phyloP scores from a whole-genome alignment of 1,140 invertebrate genomes.

The Lethocerus indicus region DNA sequence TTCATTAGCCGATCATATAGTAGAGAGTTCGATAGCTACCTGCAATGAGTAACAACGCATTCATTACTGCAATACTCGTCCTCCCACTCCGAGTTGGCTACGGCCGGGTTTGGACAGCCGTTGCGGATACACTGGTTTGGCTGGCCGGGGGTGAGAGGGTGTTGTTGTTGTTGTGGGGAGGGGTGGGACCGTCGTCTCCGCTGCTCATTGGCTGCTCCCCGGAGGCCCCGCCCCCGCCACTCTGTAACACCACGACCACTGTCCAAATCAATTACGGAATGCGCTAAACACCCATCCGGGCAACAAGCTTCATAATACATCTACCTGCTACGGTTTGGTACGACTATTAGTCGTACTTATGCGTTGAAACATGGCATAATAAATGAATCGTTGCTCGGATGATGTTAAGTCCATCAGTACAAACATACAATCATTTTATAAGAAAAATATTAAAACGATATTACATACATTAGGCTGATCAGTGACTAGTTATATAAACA shows the following conservation, averaged over 20 bases:
- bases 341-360: too few species aligned
- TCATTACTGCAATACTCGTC: conserved; percentile 96
- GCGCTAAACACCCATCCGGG: too few species aligned
- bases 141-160: conserved; percentile 23
- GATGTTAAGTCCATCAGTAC: too few species aligned
- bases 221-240: conserved; percentile 14
- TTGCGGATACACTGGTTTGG: conserved; percentile 56
- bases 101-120: conserved; percentile 78
- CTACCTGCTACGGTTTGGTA: too few species aligned
- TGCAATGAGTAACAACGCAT: conserved; percentile 92
- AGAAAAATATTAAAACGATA: too few species aligned
- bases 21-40: conserved; percentile 30
- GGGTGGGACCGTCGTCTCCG: conserved; percentile 15
- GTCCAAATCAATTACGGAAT: conserved; percentile 15
- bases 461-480: too few species aligned
- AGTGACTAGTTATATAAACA: too few species aligned
- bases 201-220: conserved; percentile 13
- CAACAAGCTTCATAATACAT: too few species aligned
- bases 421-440: too few species aligned
- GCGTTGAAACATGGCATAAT: too few species aligned
- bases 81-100: conserved; percentile 88
- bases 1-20: neutral
- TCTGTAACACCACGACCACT: conserved; percentile 19
- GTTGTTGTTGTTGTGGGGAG: too few species aligned
- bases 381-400: too few species aligned